These are phyloP conservation scores for Desmophyllum pertusum DNA, from an alignment of 92 coral and sea anemone genomes.

Conservation along the genomic window DNA sequence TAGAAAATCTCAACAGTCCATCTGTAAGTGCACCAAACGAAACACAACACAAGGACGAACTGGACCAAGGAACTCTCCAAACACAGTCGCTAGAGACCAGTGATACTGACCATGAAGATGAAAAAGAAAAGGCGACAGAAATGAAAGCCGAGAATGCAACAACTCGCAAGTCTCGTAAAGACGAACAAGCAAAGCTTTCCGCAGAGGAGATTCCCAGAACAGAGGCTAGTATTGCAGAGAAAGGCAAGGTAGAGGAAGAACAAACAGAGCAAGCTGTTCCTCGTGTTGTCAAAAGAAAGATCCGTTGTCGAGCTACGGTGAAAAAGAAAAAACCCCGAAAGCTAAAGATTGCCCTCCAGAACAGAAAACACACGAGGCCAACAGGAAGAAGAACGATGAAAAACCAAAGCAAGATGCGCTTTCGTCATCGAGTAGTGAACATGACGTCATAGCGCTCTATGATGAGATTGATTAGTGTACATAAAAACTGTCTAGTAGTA, in stretches of 20 bases:
- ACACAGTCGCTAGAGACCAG: neutral
- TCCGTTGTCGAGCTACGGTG: neutral
- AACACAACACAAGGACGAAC: neutral
- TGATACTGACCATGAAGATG: neutral
- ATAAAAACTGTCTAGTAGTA: too few species aligned
- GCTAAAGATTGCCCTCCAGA: neutral
- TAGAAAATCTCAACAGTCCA: neutral
- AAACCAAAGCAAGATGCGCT: neutral
- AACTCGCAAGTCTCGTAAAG: neutral
- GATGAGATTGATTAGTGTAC: slow-evolving; percentile 17
- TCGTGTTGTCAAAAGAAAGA: neutral
- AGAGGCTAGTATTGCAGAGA: too few species aligned
- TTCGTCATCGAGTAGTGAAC: neutral
- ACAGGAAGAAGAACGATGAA: too few species aligned
- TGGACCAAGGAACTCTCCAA: neutral
- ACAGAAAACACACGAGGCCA: neutral
- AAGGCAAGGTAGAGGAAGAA: neutral
- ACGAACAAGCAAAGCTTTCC: neutral
- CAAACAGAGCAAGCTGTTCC: neutral
- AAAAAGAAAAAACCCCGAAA: neutral
- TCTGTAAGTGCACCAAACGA: neutral
- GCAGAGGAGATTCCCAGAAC: neutral
- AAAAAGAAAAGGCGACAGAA: neutral
- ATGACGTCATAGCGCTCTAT: neutral
- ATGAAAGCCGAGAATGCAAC: neutral